Evolutionary conservation across 2,888 invertebrate genomes (phyloP).

Genomic region (Ischnus inquisitorius): DNA sequence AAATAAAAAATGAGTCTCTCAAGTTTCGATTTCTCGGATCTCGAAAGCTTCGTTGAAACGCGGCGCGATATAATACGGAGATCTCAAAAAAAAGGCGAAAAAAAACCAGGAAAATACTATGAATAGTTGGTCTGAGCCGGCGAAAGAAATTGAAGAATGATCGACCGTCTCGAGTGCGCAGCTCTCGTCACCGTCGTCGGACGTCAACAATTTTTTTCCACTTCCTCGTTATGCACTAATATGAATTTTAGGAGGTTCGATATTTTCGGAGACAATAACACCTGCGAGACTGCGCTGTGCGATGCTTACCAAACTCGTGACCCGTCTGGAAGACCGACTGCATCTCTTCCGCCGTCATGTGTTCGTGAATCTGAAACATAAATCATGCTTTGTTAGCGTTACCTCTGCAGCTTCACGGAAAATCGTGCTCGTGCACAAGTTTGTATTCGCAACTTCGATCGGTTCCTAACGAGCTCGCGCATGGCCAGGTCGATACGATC

Average conservation of each 20-base stretch:
- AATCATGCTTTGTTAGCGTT: slow-evolving; percentile 47
- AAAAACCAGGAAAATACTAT: slow-evolving; percentile 26
- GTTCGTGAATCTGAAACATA: slow-evolving; percentile 93
- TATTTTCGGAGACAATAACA: not conserved
- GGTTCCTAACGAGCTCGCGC: not conserved
- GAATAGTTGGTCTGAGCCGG: slow-evolving; percentile 17
- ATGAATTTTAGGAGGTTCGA: not conserved
- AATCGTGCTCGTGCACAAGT: slow-evolving; percentile 12
- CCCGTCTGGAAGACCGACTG: slow-evolving; percentile 93
- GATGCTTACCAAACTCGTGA: slow-evolving; percentile 89
- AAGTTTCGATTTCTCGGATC: not conserved
- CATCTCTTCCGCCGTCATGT: slow-evolving; percentile 94
- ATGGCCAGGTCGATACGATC: slow-evolving; percentile 10
- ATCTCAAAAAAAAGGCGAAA: too few relatives aligned
- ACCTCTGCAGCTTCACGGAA: not conserved
- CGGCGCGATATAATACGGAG: not conserved
- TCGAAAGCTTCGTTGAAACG: slow-evolving; percentile 1
- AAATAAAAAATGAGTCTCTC: too few relatives aligned
- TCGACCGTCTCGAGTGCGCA: not conserved
- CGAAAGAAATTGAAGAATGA: slow-evolving; percentile 34
- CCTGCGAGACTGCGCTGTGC: too few relatives aligned
- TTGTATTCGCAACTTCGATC: not conserved
- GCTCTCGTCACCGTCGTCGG: not conserved
- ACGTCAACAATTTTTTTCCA: slow-evolving; percentile 55
- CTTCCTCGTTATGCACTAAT: too few relatives aligned